These are phyloP conservation scores for Kryptolebias marmoratus DNA, from an alignment of 2,113 vertebrate species.

Conservation along the genomic window DNA sequence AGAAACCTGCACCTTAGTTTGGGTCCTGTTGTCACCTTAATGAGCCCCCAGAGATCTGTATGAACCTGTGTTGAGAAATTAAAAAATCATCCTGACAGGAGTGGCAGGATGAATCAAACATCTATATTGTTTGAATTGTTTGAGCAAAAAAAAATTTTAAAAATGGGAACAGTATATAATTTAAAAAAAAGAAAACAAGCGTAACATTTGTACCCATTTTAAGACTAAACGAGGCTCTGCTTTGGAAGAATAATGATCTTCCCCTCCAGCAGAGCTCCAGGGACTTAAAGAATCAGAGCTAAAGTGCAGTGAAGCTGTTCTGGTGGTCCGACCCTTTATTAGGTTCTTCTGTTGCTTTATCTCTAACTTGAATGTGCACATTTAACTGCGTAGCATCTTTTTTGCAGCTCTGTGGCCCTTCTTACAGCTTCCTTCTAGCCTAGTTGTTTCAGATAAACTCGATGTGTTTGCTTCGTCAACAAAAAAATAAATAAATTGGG, in stretches of 20 bases:
- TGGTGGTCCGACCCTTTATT: background rate
- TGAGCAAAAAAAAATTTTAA: background rate
- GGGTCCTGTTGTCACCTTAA: background rate
- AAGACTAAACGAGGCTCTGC: constrained; percentile 1
- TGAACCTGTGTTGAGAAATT: background rate
- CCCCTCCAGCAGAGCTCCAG: background rate
- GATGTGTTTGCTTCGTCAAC: background rate
- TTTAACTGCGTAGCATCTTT: background rate
- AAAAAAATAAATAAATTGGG: constrained; percentile 4
- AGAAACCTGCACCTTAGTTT: background rate
- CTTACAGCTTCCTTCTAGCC: background rate
- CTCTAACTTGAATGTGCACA: background rate
- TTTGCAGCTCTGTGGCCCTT: background rate
- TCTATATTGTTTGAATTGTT: background rate
- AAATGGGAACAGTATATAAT: constrained; percentile 4
- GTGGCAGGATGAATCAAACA: background rate
- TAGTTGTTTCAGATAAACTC: constrained; percentile 12
- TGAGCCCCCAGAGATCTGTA: background rate
- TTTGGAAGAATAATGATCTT: constrained; percentile 8
- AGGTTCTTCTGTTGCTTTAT: background rate
- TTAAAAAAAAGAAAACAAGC: background rate
- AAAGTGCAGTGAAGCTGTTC: background rate
- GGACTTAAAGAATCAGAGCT: background rate
- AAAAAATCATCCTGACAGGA: background rate
- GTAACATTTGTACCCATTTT: background rate